Conservation (phyloP, 1,140 invertebrate species). For the Hyphantria cunea region DNA sequence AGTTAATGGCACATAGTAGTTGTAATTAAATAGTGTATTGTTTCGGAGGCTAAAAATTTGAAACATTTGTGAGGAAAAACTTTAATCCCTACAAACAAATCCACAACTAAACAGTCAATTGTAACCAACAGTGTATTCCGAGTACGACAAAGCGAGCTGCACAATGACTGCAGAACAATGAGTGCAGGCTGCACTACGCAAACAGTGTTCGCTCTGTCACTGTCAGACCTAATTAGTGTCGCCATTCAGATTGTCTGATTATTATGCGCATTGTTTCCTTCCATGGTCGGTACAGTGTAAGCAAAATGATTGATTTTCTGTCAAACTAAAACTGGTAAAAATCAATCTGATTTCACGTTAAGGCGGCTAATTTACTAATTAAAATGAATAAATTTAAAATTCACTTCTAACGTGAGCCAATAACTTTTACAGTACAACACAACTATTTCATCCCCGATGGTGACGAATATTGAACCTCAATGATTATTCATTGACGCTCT, state of each 20-base stretch:
- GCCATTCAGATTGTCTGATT: slow-evolving; percentile 75
- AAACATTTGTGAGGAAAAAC: neutral
- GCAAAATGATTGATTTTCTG: slow-evolving; percentile 27
- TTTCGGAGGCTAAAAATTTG: too few relatives aligned
- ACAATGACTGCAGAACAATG: slow-evolving; percentile 55
- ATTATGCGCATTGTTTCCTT: slow-evolving; percentile 68
- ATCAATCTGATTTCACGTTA: neutral
- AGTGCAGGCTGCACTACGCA: slow-evolving; percentile 48
- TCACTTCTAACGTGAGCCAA: too few relatives aligned
- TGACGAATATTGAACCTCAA: too few relatives aligned
- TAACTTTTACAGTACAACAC: too few relatives aligned
- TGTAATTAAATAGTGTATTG: too few relatives aligned
- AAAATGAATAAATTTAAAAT: too few relatives aligned
- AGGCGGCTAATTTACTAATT: neutral
- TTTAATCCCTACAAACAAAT: slow-evolving; percentile 23
- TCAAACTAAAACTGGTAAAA: neutral
- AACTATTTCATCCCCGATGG: too few relatives aligned
- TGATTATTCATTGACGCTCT: too few relatives aligned
- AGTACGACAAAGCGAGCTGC: slow-evolving; percentile 45
- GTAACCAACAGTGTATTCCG: slow-evolving; percentile 49
- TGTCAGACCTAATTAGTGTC: slow-evolving; percentile 70
- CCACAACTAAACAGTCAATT: slow-evolving; percentile 49
- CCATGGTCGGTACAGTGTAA: slow-evolving; percentile 25
- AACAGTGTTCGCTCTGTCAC: slow-evolving; percentile 62
- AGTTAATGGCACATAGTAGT: too few relatives aligned